phyloP scores from a whole-genome alignment of 2,888 invertebrate species.

The Philereme transversata region DNA sequence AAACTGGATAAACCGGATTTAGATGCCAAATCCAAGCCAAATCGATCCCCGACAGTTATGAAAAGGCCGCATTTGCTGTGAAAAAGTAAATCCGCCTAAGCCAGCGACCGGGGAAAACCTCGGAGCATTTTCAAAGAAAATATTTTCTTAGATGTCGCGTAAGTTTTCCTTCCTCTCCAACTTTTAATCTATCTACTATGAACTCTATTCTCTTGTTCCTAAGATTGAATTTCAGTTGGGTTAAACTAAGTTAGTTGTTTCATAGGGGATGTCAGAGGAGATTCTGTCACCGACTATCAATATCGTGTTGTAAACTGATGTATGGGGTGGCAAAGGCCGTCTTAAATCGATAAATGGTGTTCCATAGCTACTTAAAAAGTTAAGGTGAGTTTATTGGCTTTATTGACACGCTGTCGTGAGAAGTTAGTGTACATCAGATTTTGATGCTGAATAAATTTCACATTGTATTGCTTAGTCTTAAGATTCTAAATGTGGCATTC shows the following conservation, averaged over 20 bases:
- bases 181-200: constrained; percentile 25
- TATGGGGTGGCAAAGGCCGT: constrained; percentile 75
- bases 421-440: constrained; percentile 45
- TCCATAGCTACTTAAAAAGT: constrained; percentile 73
- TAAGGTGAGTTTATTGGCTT: constrained; percentile 71
- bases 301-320: constrained; percentile 75
- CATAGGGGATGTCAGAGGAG: constrained; percentile 63
- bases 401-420: constrained; percentile 69
- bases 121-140: constrained; percentile 69
- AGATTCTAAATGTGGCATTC: too few species aligned
- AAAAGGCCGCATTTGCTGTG: constrained; percentile 67
- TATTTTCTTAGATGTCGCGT: constrained; percentile 70
- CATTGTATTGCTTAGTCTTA: constrained; percentile 6
- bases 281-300: constrained; percentile 79
- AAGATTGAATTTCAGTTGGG: constrained; percentile 42
- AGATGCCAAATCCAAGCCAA: constrained; percentile 63
- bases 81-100: constrained; percentile 69
- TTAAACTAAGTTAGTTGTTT: constrained; percentile 32
- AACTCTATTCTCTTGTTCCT: constrained; percentile 36
- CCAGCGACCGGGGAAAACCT: constrained; percentile 65
- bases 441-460: constrained; percentile 20
- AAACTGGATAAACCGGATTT: constrained; percentile 63
- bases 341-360: constrained; percentile 79
- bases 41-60: constrained; percentile 76
- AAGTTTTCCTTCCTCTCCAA: constrained; percentile 57